Evolutionary conservation across 2,797 vertebrate genomes (phyloP), one percentile per base, ranked within the genome.

Genomic region (Psittacula echo): DNA sequence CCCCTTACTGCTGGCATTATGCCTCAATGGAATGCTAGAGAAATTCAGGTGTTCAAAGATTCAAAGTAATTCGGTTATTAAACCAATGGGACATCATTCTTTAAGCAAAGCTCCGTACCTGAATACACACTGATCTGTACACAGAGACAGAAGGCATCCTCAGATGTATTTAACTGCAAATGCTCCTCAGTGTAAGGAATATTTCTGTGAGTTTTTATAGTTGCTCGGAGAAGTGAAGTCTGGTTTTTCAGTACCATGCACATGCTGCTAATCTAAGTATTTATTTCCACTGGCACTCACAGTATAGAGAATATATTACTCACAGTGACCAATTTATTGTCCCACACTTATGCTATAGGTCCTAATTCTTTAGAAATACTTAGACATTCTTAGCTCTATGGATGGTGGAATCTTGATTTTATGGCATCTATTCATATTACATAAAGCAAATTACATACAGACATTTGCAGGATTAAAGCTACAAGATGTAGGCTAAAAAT

Each of bases 401-500:
- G 90, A 87, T n/a, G 47, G 78, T 48, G 76, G 54, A 94, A 88
- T 93, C 65, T 87, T 82, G 64, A 86, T 94, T 95, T 95, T 89
- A 91, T 94, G 87, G 87, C 91, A 87, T 93, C 95, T 93, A 87
- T 96, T 96, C 96, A 73, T 85, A 89, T 94, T 95, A 86, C 83
- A 93, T 95, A 95, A 96, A 96, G 89, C 79, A 96, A 96, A 93
- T 93, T 90, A 93, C 92, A 94, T 92, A 94, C 91, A 95, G 96
- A 95, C 94, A 96, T 96, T 96, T 96, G 85, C 94, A 94, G 95
- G 94, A 96, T 96, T 95, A 97, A 95, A 95, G 94, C 96, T 96
- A 95, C 92, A 95, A 91, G 86, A 94, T 94, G 92, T 92, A 96
- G 86, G 90, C 91, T 97, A 95, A 96, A 95, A 93, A 93, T 96